Evolutionary conservation across 2,888 invertebrate genomes (phyloP), one percentile per base, ranked within the genome.

Genomic region (Melanchra persicariae): DNA sequence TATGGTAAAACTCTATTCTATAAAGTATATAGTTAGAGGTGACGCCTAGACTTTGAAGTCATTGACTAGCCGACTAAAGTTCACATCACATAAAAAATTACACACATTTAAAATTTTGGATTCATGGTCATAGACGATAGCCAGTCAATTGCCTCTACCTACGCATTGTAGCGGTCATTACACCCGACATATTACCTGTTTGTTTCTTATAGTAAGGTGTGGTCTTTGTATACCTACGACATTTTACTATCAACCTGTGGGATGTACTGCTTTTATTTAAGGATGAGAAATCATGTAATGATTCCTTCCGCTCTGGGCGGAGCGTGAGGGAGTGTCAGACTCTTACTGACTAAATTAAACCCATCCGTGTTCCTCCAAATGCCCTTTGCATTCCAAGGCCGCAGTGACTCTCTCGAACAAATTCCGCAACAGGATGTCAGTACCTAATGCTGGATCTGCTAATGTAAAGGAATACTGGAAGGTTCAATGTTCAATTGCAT

Each of bases 141-240:
- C 57, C 34, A 67, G 79, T 61, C 67, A 79, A 79, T 79, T 73
- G 66, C 82, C 59, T 70, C 77, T 51, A n/a, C 79, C 79, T 79
- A 79, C 79, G 79, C 83, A 68, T 51, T 58, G 4, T 51, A 47
- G 49, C 63, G 79, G 83, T 82, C 83, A 51, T 58, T 79, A 62
- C 57, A 64, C 79, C 54, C 61, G 43, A 62, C 24, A 61, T 57
- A 58, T 59, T 71, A 69, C 60, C 59, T 40, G 47, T 70, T 60
- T 77, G 51, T 34, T 60, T 55, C 45, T 51, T 51, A 24, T 52
- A 61, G 22, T 40, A 34, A 61, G 51, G 59, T 62, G 34, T 24
- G 51, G 61, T 79, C 37, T 40, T 22, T 57, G 5, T 22, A 40
- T 64, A 43, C 40, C 30, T 67, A 57, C 45, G 15, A 26, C 30